A percentile compares a stretch with the other conserved stretches of the same genome.
phyloP scores from a whole-genome alignment of 2,888 invertebrate genomes.

The Xylota segnis region DNA sequence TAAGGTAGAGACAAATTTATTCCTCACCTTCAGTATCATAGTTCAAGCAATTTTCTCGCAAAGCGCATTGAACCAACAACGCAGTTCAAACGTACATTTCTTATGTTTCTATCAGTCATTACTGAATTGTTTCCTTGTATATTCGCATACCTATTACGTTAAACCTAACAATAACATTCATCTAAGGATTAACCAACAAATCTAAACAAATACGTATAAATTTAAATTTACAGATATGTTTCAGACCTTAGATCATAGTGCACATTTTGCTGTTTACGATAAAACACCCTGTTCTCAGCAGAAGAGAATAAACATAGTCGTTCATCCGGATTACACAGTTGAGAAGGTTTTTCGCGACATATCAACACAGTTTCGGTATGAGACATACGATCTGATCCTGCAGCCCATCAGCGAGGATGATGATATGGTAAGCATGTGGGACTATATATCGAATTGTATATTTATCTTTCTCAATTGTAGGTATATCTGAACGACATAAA shows the following conservation, averaged over 20 bases:
- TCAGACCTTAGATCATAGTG: conserved; percentile 72
- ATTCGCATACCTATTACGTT: not conserved
- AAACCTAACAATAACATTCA: conserved; percentile 25
- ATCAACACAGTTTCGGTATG: conserved; percentile 82
- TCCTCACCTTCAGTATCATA: too few species aligned
- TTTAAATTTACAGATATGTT: conserved; percentile 63
- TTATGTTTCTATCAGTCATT: too few species aligned
- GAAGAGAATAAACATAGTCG: conserved; percentile 83
- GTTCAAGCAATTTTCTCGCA: too few species aligned
- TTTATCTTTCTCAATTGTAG: conserved; percentile 75
- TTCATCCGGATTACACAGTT: conserved; percentile 82
- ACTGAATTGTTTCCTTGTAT: not conserved
- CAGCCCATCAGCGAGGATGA: conserved; percentile 80
- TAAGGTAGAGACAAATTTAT: not conserved
- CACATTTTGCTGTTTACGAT: conserved; percentile 83
- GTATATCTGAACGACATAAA: conserved; percentile 81
- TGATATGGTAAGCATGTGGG: conserved; percentile 79
- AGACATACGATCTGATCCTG: conserved; percentile 82
- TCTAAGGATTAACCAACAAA: conserved; percentile 33
- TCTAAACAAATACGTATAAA: conserved; percentile 21
- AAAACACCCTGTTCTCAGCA: conserved; percentile 83
- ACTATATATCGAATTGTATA: not conserved
- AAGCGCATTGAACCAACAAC: too few species aligned
- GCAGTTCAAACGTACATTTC: too few species aligned
- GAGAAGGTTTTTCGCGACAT: conserved; percentile 82